Evolutionary conservation across 2,113 vertebrate species (phyloP), one percentile per base, ranked within the genome.

Genomic region (Emydocephalus ijimae): DNA sequence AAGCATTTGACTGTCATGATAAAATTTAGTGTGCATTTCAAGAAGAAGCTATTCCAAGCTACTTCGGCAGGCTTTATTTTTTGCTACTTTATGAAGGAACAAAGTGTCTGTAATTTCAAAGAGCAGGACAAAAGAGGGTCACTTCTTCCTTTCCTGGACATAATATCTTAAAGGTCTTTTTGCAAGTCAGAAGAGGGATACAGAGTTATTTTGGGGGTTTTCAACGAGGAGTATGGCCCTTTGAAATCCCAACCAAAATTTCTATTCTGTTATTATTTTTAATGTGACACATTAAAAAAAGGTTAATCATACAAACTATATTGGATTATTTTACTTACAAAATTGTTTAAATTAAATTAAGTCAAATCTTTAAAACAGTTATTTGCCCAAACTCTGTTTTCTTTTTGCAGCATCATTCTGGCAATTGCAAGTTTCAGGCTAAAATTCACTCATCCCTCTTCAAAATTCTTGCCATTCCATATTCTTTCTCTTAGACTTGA

Each of bases 1-100:
- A 91, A n/a, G n/a, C 94, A 94, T 93, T 92, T 96, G 96, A 96
- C 29, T 95, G 90, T 64, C 93, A 93, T 95, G 95, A 97, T 96
- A 94, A 95, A 96, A 95, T 93, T 94, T 95, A 89, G 96, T 96
- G 93, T 52, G 87, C 45, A 5, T 18, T 91, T 74, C 92, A 85
- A 89, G 95, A 92, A 93, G 92, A 96, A 64, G 24, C 6, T 20
- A 94, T 95, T 96, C 18, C 12, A 95, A 61, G 87, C 69, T 23
- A 90, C 39, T 91, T 43, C 91, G 18, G 21, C 93, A 92, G 59
- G 29, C 54, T 85, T 64, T 0, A 9, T 92, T 93, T 7, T 43
- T 93, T 20, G 55, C 14, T 55, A 29, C 56, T 56, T 56, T 26
- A 20, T 21, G 34, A 89, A 59, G 74, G 34, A 81, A 21, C 1